A percentile compares a stretch with the other conserved stretches of the same genome.
These are phyloP conservation scores for Drosophila seguyi DNA, from an alignment of 1,140 invertebrate genomes.

Conservation along the genomic window DNA sequence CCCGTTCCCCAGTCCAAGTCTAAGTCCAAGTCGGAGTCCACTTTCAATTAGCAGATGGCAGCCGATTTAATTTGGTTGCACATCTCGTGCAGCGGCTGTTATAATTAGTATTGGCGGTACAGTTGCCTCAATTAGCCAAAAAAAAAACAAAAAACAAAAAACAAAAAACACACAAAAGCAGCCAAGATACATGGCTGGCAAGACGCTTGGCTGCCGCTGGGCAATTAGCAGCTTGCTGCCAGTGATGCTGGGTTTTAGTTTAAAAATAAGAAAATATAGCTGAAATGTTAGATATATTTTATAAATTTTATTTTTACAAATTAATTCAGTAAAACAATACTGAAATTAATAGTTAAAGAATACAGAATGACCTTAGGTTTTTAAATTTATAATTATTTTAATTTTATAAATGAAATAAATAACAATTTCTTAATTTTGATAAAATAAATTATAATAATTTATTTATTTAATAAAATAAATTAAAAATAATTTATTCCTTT, in stretches of 20 bases:
- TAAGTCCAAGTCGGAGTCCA: background rate
- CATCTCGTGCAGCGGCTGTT: constrained; percentile 66
- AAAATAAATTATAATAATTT: too few species aligned
- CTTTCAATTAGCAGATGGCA: constrained; percentile 48
- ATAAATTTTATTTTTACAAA: background rate
- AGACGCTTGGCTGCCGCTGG: constrained; percentile 39
- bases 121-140: constrained; percentile 66
- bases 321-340: background rate
- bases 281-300: background rate
- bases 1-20: background rate
- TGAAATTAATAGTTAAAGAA: background rate
- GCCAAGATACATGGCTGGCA: constrained; percentile 25
- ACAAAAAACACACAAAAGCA: background rate
- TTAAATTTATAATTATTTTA: background rate
- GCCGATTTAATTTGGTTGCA: constrained; percentile 57
- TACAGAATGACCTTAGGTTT: too few species aligned
- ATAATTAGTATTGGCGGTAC: constrained; percentile 76
- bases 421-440: too few species aligned
- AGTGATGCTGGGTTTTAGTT: constrained; percentile 5
- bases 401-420: too few species aligned
- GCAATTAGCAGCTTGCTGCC: constrained; percentile 56
- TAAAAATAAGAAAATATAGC: background rate
- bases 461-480: too few species aligned
- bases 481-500: too few species aligned
- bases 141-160: background rate